phyloP scores from a whole-genome alignment of 2,113 vertebrate species.

The Chaetodon auriga region DNA sequence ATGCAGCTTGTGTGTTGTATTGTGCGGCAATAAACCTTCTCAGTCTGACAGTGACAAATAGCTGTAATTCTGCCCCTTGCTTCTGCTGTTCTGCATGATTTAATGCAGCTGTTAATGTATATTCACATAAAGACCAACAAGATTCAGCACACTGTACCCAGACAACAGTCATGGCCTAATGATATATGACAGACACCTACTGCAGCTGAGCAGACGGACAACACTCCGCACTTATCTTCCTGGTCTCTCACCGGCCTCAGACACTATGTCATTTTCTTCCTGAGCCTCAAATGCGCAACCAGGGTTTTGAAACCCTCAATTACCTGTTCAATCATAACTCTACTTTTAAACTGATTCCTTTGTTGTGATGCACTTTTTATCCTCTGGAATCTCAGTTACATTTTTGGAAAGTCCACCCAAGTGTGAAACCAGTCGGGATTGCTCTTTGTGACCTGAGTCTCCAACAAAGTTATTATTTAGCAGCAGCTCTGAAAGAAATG shows the following conservation, averaged over 20 bases:
- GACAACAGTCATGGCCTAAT: slow-evolving; percentile 8
- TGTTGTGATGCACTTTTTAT: slow-evolving; percentile 8
- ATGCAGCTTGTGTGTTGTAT: background rate
- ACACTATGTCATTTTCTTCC: slow-evolving; percentile 40
- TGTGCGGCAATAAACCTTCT: background rate
- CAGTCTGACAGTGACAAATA: slow-evolving; percentile 6
- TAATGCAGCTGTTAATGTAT: slow-evolving; percentile 21
- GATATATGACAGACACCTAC: slow-evolving; percentile 6
- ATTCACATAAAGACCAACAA: background rate
- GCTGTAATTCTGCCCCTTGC: background rate
- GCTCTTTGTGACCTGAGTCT: background rate
- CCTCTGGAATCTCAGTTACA: background rate
- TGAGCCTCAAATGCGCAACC: slow-evolving; percentile 13
- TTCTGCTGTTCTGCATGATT: slow-evolving; percentile 24
- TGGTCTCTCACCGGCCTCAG: slow-evolving; percentile 27
- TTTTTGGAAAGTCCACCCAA: background rate
- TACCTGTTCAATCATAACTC: background rate
- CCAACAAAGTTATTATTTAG: background rate
- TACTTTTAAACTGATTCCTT: background rate
- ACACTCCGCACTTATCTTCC: slow-evolving; percentile 24
- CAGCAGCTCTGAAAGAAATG: background rate
- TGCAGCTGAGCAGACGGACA: background rate
- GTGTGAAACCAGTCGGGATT: slow-evolving; percentile 1
- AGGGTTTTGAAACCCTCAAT: slow-evolving; percentile 30
- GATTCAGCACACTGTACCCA: slow-evolving; percentile 8